A percentile compares a stretch with the other conserved stretches of the same genome.
Conservation (phyloP, 2,113 vertebrate species). For the Desmodus rotundus region DNA sequence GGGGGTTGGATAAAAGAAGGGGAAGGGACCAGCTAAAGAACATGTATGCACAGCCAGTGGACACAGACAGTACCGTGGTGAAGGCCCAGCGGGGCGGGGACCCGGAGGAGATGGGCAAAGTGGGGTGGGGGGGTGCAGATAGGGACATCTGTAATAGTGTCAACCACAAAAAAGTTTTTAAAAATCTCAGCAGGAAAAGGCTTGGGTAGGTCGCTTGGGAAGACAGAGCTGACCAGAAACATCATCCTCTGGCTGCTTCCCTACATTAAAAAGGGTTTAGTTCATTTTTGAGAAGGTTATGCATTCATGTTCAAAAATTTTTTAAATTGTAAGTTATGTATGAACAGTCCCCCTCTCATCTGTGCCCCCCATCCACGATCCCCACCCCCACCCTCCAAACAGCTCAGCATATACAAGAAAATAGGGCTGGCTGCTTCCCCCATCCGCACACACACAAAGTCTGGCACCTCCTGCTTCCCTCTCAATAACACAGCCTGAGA, state of each 20-base stretch:
- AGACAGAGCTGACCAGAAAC: not conserved
- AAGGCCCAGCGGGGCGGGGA: too few species aligned
- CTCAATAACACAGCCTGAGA: not conserved
- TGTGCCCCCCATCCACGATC: not conserved
- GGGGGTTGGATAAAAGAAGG: too few species aligned
- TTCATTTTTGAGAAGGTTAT: not conserved
- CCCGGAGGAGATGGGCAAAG: too few species aligned
- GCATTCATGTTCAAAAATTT: not conserved
- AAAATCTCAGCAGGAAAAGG: not conserved
- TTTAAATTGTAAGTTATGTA: fast-evolving
- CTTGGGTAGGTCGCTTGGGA: not conserved
- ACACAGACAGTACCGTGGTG: too few species aligned
- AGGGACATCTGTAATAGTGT: too few species aligned
- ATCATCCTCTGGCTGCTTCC: not conserved
- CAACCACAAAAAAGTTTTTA: not conserved
- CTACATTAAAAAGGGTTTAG: not conserved
- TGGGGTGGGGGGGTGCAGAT: too few species aligned
- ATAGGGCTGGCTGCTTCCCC: too few species aligned
- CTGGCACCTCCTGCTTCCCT: not conserved
- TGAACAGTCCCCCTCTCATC: too few species aligned
- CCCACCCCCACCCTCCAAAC: too few species aligned
- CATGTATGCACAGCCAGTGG: too few species aligned
- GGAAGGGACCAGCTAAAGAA: too few species aligned
- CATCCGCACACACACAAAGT: fast-evolving
- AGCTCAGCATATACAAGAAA: not conserved